phyloP scores from a whole-genome alignment of 1,140 invertebrate genomes.

The Magallana gigas region DNA sequence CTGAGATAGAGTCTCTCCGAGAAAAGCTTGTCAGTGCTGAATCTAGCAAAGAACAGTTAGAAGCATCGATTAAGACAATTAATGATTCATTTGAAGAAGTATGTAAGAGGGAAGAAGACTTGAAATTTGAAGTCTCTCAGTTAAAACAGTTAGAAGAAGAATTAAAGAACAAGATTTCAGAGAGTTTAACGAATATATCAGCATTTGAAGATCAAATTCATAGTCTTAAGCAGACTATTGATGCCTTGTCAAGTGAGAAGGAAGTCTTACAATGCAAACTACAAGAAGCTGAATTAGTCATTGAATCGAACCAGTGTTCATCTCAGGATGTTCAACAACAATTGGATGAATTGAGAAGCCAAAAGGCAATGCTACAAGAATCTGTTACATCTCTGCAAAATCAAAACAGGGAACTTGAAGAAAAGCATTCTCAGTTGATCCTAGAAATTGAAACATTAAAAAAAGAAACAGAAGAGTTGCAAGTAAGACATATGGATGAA shows the following conservation, averaged over 20 bases:
- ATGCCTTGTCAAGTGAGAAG: slow-evolving; percentile 16
- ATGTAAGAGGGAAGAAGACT: background rate
- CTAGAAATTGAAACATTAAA: slow-evolving; percentile 25
- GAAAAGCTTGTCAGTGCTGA: background rate
- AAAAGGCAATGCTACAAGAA: background rate
- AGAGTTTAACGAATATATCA: background rate
- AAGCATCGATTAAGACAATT: background rate
- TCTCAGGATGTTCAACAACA: background rate
- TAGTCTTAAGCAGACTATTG: slow-evolving; percentile 16
- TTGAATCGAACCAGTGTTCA: background rate
- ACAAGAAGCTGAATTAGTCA: slow-evolving; percentile 24
- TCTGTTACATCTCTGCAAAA: slow-evolving; percentile 36
- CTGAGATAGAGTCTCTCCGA: background rate
- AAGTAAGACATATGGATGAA: background rate
- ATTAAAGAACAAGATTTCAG: background rate
- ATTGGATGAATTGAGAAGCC: background rate
- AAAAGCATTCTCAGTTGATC: background rate
- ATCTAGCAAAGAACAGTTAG: background rate
- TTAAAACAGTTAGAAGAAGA: slow-evolving; percentile 10
- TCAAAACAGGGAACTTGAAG: slow-evolving; percentile 23
- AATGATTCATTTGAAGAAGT: background rate
- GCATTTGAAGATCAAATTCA: slow-evolving; percentile 9
- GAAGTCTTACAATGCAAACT: background rate
- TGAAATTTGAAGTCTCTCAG: background rate
- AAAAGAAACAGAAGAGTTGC: slow-evolving; percentile 27